Percentiles rank a stretch among this genome's conserved stretches.
phyloP scores from a whole-genome alignment of 2,113 vertebrate species.

The Alethe diademata region DNA sequence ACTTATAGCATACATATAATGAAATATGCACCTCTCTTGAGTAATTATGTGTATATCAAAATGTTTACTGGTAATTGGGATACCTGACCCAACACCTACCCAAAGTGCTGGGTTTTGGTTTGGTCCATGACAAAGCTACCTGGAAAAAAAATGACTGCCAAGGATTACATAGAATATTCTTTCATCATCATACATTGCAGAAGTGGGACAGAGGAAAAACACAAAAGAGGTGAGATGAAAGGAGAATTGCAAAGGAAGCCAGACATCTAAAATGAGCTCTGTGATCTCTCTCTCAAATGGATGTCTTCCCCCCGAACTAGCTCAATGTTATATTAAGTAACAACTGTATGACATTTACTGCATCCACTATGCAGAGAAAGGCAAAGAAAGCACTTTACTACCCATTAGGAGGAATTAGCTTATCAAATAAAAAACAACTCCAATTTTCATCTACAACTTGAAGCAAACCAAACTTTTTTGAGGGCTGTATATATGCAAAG shows the following conservation, averaged over 20 bases:
- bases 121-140: slow-evolving; percentile 29
- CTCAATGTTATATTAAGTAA: neutral
- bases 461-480: neutral
- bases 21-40: slow-evolving; percentile 29
- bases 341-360: neutral
- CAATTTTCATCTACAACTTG: neutral
- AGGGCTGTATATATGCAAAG: neutral
- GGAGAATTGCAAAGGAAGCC: slow-evolving; percentile 23
- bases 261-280: slow-evolving; percentile 28
- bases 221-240: slow-evolving; percentile 57
- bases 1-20: slow-evolving; percentile 5
- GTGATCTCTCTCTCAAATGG: slow-evolving; percentile 15
- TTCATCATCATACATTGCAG: slow-evolving; percentile 58
- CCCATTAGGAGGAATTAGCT: neutral
- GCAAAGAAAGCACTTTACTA: neutral
- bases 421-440: neutral
- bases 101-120: neutral
- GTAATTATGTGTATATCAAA: slow-evolving; percentile 20
- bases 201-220: neutral
- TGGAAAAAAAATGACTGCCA: neutral
- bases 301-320: neutral
- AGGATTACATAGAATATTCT: slow-evolving; percentile 34
- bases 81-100: neutral
- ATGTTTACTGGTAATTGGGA: slow-evolving; percentile 25
- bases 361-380: neutral